Conservation (phyloP, 1,140 invertebrate species). For the Schlechtendalia chinensis region DNA sequence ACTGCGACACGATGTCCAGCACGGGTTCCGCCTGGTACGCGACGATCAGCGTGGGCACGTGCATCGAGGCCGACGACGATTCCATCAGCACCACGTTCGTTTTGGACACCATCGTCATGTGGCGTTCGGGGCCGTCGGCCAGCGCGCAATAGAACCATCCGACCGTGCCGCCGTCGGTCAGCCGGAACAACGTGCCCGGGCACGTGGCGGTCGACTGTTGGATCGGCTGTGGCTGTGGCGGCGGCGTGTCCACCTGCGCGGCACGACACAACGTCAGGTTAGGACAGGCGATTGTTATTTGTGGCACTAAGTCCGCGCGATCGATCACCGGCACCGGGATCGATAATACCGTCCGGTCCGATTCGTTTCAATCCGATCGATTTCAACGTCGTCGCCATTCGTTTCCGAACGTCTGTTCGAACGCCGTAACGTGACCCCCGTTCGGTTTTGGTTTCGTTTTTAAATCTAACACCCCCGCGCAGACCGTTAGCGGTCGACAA, state of each 20-base stretch:
- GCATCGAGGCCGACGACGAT: conserved; percentile 50
- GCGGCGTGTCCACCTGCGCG: too few species aligned
- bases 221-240: background rate
- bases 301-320: too few species aligned
- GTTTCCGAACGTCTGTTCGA: too few species aligned
- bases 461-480: too few species aligned
- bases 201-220: conserved; percentile 54
- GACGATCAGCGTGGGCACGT: conserved; percentile 48
- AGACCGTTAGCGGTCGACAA: too few species aligned
- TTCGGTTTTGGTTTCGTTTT: too few species aligned
- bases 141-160: conserved; percentile 60
- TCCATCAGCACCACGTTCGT: conserved; percentile 60
- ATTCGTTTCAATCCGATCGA: too few species aligned
- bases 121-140: conserved; percentile 59
- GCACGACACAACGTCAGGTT: background rate
- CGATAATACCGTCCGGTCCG: too few species aligned
- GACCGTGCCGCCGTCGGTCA: conserved; percentile 60
- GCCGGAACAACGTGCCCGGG: conserved; percentile 59
- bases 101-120: conserved; percentile 62
- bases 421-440: too few species aligned
- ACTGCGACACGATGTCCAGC: conserved; percentile 52
- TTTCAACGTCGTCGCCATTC: too few species aligned
- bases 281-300: too few species aligned
- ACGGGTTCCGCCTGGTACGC: conserved; percentile 51
- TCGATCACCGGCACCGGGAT: too few species aligned